Percentiles rank a stretch among this genome's conserved stretches.
These are phyloP conservation scores for Dolichomitus sp. DNA, from an alignment of 2,888 invertebrate species.

Conservation along the genomic window DNA sequence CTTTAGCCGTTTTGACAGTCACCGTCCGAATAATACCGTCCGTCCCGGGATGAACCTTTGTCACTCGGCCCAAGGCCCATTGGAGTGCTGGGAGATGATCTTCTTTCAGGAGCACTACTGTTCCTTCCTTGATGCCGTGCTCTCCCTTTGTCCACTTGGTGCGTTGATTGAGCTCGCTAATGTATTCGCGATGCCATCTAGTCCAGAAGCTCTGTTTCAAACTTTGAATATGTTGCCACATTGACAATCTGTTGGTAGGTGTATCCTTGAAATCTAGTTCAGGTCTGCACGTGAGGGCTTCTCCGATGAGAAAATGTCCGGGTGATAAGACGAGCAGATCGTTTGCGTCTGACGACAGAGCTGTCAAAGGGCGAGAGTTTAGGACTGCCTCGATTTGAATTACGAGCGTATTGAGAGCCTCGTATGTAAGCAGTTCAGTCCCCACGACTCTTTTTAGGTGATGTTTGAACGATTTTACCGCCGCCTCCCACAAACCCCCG, in stretches of 20 bases:
- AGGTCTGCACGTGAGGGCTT: not conserved
- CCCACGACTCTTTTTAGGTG: too few species aligned
- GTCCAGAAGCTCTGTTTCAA: too few species aligned
- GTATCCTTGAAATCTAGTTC: slow-evolving; percentile 33
- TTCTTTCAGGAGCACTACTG: too few species aligned
- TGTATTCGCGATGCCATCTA: too few species aligned
- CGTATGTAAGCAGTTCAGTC: not conserved
- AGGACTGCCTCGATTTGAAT: not conserved
- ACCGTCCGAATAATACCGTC: slow-evolving; percentile 69
- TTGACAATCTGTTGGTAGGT: too few species aligned
- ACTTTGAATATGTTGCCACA: too few species aligned
- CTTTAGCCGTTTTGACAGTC: too few species aligned
- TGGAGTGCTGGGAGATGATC: slow-evolving; percentile 62
- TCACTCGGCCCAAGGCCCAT: slow-evolving; percentile 69
- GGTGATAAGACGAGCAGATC: not conserved
- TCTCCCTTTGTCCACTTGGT: slow-evolving; percentile 49
- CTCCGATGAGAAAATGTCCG: not conserved
- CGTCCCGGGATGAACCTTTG: slow-evolving; percentile 64
- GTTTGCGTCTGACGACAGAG: not conserved
- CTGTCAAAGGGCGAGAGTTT: not conserved
- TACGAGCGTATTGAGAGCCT: not conserved
- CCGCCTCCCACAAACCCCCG: too few species aligned
- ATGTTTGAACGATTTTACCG: too few species aligned
- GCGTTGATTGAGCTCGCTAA: too few species aligned
- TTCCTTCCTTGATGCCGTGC: slow-evolving; percentile 46